Evolutionary conservation across 2,797 vertebrate species (phyloP).

Genomic region (Acomys russatus): DNA sequence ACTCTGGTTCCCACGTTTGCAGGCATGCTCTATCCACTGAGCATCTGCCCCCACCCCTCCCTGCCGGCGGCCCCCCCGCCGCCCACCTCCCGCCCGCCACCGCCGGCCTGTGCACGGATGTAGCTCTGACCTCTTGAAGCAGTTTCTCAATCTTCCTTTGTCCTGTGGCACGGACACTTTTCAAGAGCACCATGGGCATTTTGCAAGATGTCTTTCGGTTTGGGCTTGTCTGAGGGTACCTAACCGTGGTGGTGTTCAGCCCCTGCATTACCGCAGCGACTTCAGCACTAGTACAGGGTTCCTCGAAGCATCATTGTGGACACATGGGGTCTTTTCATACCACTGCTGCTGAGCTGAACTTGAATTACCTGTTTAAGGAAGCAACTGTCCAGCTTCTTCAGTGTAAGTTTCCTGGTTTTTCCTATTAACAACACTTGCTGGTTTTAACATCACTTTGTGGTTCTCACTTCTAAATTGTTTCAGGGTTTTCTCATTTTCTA

Average conservation of each 20-base stretch:
- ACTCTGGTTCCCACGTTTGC: not conserved
- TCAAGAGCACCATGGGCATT: not conserved
- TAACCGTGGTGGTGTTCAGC: not conserved
- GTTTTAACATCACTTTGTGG: not conserved
- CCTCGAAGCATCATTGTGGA: not conserved
- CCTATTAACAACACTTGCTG: not conserved
- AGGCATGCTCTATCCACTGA: not conserved
- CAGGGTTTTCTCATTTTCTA: not conserved
- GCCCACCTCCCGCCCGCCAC: no score
- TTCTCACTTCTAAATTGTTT: not conserved
- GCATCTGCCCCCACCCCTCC: accelerated
- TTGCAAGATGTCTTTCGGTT: not conserved
- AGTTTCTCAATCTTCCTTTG: conserved; percentile 23
- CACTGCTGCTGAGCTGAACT: not conserved
- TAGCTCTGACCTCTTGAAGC: not conserved
- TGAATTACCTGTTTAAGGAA: not conserved
- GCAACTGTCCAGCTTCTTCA: not conserved
- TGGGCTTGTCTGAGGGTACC: not conserved
- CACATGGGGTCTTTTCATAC: not conserved
- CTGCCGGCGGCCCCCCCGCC: no score
- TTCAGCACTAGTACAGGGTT: not conserved
- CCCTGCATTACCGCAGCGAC: not conserved
- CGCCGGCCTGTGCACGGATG: not conserved
- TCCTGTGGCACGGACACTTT: not conserved
- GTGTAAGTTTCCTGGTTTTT: not conserved